Base-by-base conservation (phyloP, 2,113 vertebrate species). In the Dicaeum eximium region DNA sequence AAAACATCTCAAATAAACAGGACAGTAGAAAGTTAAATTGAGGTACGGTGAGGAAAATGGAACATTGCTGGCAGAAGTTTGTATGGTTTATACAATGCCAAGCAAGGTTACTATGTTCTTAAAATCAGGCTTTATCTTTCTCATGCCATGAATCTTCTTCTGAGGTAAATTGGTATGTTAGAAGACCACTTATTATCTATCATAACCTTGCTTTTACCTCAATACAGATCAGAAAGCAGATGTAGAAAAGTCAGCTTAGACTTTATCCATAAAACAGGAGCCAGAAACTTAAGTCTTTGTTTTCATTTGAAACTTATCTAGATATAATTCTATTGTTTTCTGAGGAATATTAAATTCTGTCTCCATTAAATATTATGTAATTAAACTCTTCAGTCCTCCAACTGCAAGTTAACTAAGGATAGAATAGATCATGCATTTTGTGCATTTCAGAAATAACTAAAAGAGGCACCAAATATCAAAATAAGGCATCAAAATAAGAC, bases 21-120 rank as follows among this genome's bases (percentile, higher is more conserved):
- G 11, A 33, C 4, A 58, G 13, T 27, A 4, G 48, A 81, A 90
- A 62, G 30, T 58, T 79, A 37, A 48, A 45, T n/a, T 0, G 0
- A 47, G 21, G 6, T 45, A 15, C 20, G 10, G 2, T 58, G 31
- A 74, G 16, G 7, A 47, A 81, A 40, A 5, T 30, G 51, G 27
- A 91, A 38, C 8, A 54, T 42, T 42, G 37, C 22, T 61, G 58
- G 21, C 19, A 86, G 33, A 91, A 51, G 22, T n/a, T n/a, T n/a
- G n/a, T 13, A 56, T 37, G 8, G 38, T 40, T 72, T 64, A 58
- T 35, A 77, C 27, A 79, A 60, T 16, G 31, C 31, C 12, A 65
- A 50, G 60, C 5, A 85, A 72, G 20, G 33, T 69, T 19, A 38
- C 14, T 30, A 2, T 24, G 10, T 38, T 50, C 44, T 42, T 48